Evolutionary conservation across 1,140 invertebrate genomes (phyloP).

Genomic region (Achroia grisella): DNA sequence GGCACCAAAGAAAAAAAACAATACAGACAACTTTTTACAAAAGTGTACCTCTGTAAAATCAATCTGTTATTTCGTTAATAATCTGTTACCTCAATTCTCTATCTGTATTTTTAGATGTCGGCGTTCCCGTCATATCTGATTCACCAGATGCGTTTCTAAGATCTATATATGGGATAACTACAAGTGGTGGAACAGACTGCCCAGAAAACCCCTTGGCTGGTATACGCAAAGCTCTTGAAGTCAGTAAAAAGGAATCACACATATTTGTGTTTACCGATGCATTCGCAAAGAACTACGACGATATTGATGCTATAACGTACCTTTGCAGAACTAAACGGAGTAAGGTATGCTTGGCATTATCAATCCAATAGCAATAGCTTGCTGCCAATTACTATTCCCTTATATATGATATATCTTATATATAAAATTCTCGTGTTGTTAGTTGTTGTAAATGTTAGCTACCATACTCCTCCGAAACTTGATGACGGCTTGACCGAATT

Average conservation of each 20-base stretch:
- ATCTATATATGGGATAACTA: constrained; percentile 67
- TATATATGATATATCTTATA: too few species aligned
- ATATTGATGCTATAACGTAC: constrained; percentile 21
- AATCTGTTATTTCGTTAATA: too few species aligned
- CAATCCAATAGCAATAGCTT: neutral
- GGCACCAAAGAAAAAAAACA: too few species aligned
- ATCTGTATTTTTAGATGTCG: constrained; percentile 22
- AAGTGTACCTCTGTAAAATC: too few species aligned
- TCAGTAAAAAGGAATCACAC: constrained; percentile 74
- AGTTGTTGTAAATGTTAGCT: too few species aligned
- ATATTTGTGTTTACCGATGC: constrained; percentile 82
- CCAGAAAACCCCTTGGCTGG: constrained; percentile 78
- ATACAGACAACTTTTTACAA: too few species aligned
- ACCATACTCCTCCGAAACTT: too few species aligned
- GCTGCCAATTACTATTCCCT: too few species aligned
- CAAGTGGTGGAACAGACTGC: constrained; percentile 77
- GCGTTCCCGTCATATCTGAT: constrained; percentile 9
- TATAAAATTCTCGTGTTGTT: too few species aligned
- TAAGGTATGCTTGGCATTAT: constrained; percentile 22
- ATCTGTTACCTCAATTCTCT: too few species aligned
- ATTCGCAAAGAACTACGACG: constrained; percentile 53
- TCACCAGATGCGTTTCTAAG: constrained; percentile 18
- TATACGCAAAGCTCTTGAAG: constrained; percentile 76
- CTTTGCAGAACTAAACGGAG: constrained; percentile 28
- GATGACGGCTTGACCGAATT: too few species aligned